Conservation (phyloP, 2,888 invertebrate genomes). For the Protula sp. region DNA sequence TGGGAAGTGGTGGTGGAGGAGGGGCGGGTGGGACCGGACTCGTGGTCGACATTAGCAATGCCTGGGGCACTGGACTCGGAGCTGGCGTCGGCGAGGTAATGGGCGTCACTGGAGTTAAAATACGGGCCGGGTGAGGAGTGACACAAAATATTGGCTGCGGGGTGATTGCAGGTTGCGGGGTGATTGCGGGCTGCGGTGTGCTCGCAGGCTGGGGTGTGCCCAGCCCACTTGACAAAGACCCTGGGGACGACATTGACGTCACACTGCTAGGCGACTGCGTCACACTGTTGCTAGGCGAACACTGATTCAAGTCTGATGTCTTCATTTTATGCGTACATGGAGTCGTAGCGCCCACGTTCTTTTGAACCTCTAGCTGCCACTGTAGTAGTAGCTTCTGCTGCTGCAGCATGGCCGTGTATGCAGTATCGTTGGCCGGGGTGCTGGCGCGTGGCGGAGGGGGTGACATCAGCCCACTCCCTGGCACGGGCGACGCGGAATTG, state of each 20-base stretch:
- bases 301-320: too few relatives aligned
- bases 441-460: conserved; percentile 15
- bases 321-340: too few relatives aligned
- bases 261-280: background rate
- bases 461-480: background rate
- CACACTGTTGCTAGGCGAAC: background rate
- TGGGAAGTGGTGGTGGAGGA: conserved; percentile 1
- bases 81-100: too few relatives aligned
- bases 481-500: background rate
- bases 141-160: background rate
- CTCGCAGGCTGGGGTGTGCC: background rate
- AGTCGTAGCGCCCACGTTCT: too few relatives aligned
- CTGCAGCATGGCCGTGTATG: conserved; percentile 60
- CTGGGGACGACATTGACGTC: background rate
- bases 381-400: conserved; percentile 91
- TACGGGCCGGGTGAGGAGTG: too few relatives aligned
- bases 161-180: background rate
- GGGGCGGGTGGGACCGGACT: conserved; percentile 28
- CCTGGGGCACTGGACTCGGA: background rate
- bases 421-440: conserved; percentile 8
- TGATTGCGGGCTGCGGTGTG: background rate
- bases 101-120: too few relatives aligned
- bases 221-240: background rate
- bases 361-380: conserved; percentile 75
- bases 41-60: conserved; percentile 28